Percentiles rank a stretch among this genome's conserved stretches.
Evolutionary conservation across 2,888 invertebrate species (phyloP).

Genomic region (Monoplex corrugatus): DNA sequence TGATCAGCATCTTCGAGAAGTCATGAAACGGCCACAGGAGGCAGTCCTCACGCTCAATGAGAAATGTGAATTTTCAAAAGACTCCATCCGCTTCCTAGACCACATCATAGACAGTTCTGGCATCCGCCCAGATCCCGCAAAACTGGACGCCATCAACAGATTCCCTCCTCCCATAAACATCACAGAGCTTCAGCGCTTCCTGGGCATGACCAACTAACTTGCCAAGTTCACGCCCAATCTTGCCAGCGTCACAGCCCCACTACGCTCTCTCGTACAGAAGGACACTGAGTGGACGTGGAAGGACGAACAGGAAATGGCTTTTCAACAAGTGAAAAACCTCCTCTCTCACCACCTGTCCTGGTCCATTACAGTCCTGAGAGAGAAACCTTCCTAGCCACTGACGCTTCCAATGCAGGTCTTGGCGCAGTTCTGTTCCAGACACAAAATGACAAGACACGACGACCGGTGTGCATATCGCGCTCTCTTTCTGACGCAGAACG

Average conservation of each 20-base stretch:
- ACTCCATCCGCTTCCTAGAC: slow-evolving; percentile 47
- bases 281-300: background rate
- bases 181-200: slow-evolving; percentile 26
- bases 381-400: slow-evolving; percentile 25
- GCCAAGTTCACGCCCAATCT: slow-evolving; percentile 26
- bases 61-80: slow-evolving; percentile 44
- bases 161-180: slow-evolving; percentile 6
- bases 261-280: background rate
- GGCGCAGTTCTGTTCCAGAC: slow-evolving; percentile 28
- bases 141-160: slow-evolving; percentile 6
- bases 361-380: slow-evolving; percentile 17
- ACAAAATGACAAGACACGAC: background rate
- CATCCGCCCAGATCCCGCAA: slow-evolving; percentile 13
- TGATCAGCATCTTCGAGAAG: slow-evolving; percentile 50
- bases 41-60: slow-evolving; percentile 60
- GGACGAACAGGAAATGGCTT: background rate
- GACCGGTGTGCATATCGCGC: background rate
- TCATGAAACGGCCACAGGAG: slow-evolving; percentile 47
- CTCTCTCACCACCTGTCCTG: slow-evolving; percentile 35
- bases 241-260: slow-evolving; percentile 21
- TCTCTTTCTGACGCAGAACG: too few species aligned
- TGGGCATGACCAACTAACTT: slow-evolving; percentile 33
- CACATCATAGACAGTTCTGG: slow-evolving; percentile 26
- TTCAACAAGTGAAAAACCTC: slow-evolving; percentile 18
- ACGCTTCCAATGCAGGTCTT: background rate